Base-by-base conservation (phyloP, 2,797 vertebrate genomes). In the Parotocinclus haroldoi region DNA sequence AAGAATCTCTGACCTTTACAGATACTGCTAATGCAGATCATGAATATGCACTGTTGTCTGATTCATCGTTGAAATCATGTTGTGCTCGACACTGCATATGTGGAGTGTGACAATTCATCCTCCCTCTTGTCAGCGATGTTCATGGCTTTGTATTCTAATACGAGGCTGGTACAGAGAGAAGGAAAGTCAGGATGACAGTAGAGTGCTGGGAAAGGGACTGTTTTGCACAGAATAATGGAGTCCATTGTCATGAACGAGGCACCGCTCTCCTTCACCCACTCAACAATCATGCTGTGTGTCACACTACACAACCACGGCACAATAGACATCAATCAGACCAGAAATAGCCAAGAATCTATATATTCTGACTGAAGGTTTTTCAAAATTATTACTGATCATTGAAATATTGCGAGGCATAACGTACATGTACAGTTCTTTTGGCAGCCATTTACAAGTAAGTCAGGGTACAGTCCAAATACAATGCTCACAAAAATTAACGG, bases 201-300 rank as follows among this genome's bases (percentile, higher is more conserved):
- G 37, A 12, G 46, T 44, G 44, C 58, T 63, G 38, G 55, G 42
- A 73, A 67, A 67, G 55, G n/a, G 27, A 27, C 53, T 59, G 69
- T 64, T 69, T 63, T 69, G 69, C 58, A 45, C n/a, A 50, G 40
- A 76, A 78, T 55, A 80, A 80, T 66, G 66, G 57, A 68, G 11
- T 9, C 63, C 44, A 74, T 67, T 78, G 67, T 72, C 51, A 67
- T 0, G 3, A 9, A 58, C 48, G 53, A 54, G 64, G 50, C 46
- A 5, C 51, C 18, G 3, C 46, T 45, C 51, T 38, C 14, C 40
- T 19, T 69, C 69, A 67, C 63, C 72, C 71, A 69, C 63, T 71
- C 67, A 63, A 39, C 52, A 56, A 39, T 66, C 63, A 13, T 55
- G 59, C 37, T 46, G 51, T 13, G 58, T 10, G 45, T 72, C 74